These are phyloP conservation scores for Nephrotoma appendiculata DNA, from an alignment of 2,888 invertebrate species.

Conservation along the genomic window DNA sequence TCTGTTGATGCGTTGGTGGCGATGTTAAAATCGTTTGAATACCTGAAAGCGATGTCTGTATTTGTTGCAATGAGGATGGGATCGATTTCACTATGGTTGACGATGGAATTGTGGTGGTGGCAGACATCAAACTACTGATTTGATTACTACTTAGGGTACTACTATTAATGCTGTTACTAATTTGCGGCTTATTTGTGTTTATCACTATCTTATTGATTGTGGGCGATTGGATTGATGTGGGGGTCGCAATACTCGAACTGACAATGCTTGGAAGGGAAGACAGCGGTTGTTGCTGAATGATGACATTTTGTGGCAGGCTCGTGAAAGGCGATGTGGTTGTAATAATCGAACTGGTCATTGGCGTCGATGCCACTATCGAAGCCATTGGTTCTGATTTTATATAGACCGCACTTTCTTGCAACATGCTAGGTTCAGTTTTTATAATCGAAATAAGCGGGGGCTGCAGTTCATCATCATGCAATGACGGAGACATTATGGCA, in stretches of 20 bases:
- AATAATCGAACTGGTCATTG: conserved; percentile 6
- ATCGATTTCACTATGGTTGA: conserved; percentile 12
- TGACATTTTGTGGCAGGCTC: conserved; percentile 27
- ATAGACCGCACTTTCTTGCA: not conserved
- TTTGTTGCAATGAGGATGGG: conserved; percentile 18
- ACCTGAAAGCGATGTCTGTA: conserved; percentile 2
- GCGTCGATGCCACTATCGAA: conserved; percentile 14
- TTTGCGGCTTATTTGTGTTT: conserved; percentile 18
- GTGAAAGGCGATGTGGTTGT: not conserved
- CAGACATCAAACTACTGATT: not conserved
- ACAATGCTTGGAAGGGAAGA: not conserved
- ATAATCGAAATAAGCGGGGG: not conserved
- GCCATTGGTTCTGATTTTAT: conserved; percentile 7
- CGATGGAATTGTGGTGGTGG: conserved; percentile 6
- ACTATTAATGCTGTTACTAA: conserved; percentile 14
- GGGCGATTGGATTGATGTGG: not conserved
- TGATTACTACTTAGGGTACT: conserved; percentile 13
- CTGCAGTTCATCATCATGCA: not conserved
- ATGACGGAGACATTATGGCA: not conserved
- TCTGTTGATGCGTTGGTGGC: not conserved
- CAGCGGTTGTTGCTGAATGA: conserved; percentile 19
- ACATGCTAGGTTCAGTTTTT: not conserved
- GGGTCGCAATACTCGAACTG: conserved; percentile 8
- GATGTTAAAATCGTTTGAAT: conserved; percentile 27
- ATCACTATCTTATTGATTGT: conserved; percentile 17